Evolutionary conservation across 2,888 invertebrate genomes (phyloP).

Genomic region (Escarpia spicata): DNA sequence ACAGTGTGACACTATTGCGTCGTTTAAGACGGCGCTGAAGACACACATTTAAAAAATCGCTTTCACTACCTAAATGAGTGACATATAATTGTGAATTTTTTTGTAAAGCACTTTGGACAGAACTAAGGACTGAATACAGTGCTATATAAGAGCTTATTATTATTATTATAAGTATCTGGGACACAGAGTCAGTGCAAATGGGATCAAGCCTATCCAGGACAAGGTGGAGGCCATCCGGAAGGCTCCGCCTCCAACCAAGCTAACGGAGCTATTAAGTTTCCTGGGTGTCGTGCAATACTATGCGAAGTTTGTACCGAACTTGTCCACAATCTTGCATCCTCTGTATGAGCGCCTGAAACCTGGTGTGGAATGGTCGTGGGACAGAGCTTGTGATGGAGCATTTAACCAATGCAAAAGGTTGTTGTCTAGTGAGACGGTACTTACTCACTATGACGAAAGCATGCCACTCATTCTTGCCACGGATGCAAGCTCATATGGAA

Average conservation of each 20-base stretch:
- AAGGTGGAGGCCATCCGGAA: constrained; percentile 34
- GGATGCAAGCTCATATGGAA: background rate
- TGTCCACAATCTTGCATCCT: constrained; percentile 29
- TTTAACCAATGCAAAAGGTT: background rate
- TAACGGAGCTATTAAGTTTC: constrained; percentile 36
- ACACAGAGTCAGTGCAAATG: constrained; percentile 21
- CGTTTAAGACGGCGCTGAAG: too few species aligned
- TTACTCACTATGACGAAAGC: background rate
- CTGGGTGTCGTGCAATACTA: constrained; percentile 37
- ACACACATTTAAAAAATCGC: too few species aligned
- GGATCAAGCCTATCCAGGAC: constrained; percentile 31
- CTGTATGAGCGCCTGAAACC: background rate
- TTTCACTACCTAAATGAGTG: too few species aligned
- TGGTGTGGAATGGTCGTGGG: too few species aligned
- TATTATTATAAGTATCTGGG: too few species aligned
- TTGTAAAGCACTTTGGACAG: too few species aligned
- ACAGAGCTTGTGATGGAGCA: too few species aligned
- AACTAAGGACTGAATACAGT: too few species aligned
- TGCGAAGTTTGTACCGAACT: constrained; percentile 33
- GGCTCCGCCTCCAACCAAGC: constrained; percentile 36
- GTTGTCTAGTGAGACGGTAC: background rate
- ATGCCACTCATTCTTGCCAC: background rate
- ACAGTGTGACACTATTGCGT: too few species aligned
- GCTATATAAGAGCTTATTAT: too few species aligned
- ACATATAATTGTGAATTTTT: too few species aligned